Evolutionary conservation across 2,888 invertebrate genomes (phyloP), one percentile per base, ranked within the genome.

Genomic region (Drosophila anomelani): DNA sequence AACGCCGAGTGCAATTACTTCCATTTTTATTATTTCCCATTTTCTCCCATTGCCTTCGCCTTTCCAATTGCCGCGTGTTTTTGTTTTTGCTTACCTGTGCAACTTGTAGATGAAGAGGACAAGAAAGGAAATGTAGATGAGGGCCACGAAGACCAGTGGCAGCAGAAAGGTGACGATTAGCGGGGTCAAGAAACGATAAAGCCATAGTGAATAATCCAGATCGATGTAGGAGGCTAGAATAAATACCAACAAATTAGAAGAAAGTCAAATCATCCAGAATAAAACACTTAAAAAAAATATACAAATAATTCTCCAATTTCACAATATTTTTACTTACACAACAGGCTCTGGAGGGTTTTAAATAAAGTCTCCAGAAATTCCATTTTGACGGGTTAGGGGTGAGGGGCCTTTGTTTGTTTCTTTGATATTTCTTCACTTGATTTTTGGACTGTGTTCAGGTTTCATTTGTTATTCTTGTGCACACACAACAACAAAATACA

Each of bases 81-180:
- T 4, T 26, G 0, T 26, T 26, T 59, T 87, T 93, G 63, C 88
- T 93, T 81, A 93, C 97, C 96, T 96, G 93, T 98, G 96, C 72
- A 96, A 94, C 92, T 96, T 96, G 92, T 97, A 97, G 78, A 98
- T 94, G 91, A 97, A 97, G 78, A 98, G 94, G 90, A 97, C 96
- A 89, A 98, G 94, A 75, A 95, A 96, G 89, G 96, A 96, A 80
- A 95, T 93, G 92, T 98, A 98, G 72, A 98, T 94, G 63, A 98
- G 94, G n/a, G 96, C 85, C 53, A 95, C 95, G 90, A 98, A 96
- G 72, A 97, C 94, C 53, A 95, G 93, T 2, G 98, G 98, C 87
- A 98, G 94, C 55, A 98, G 94, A 93, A 98, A 98, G 79, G 97
- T 97, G 78, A 97, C 94, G 80, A 97, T 93, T 67, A 97, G 93